Evolutionary conservation across 2,113 vertebrate genomes (phyloP).

Genomic region (Oryzias woworae): DNA sequence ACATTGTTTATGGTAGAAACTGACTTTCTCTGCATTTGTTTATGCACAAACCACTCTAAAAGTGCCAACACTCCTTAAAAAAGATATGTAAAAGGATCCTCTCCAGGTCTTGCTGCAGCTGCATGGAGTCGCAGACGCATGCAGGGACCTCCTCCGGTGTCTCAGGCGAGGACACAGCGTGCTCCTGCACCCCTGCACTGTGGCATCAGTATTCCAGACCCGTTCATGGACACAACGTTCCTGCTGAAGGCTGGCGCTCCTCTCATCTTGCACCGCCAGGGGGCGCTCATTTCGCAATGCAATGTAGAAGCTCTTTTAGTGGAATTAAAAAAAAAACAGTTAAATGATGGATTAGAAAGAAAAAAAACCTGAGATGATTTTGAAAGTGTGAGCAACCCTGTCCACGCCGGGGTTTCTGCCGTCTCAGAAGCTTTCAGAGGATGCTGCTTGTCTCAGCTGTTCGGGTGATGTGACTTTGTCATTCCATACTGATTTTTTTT

Average conservation of each 20-base stretch:
- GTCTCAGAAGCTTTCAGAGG: too few species aligned
- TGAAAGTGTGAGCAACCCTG: conserved; percentile 12
- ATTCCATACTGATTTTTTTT: conserved; percentile 17
- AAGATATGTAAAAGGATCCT: too few species aligned
- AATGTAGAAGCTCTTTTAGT: too few species aligned
- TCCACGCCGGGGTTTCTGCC: neutral
- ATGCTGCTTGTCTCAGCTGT: conserved; percentile 18
- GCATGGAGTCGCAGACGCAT: too few species aligned
- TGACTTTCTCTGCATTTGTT: too few species aligned
- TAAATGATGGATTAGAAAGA: conserved; percentile 19
- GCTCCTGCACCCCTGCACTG: conserved; percentile 70
- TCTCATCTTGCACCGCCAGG: conserved; percentile 20
- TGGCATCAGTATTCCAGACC: conserved; percentile 76
- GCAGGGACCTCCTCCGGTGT: too few species aligned
- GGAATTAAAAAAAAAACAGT: neutral
- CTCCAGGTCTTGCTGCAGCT: too few species aligned
- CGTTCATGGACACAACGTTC: conserved; percentile 68
- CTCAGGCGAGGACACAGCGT: too few species aligned
- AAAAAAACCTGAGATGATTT: conserved; percentile 26
- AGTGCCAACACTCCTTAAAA: too few species aligned
- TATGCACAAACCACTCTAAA: too few species aligned
- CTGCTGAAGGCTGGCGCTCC: conserved; percentile 31
- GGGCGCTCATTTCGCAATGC: neutral
- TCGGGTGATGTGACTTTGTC: conserved; percentile 26
- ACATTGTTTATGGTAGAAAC: too few species aligned